Evolutionary conservation across 1,140 invertebrate species (phyloP).

Genomic region (Zophobas atratus): DNA sequence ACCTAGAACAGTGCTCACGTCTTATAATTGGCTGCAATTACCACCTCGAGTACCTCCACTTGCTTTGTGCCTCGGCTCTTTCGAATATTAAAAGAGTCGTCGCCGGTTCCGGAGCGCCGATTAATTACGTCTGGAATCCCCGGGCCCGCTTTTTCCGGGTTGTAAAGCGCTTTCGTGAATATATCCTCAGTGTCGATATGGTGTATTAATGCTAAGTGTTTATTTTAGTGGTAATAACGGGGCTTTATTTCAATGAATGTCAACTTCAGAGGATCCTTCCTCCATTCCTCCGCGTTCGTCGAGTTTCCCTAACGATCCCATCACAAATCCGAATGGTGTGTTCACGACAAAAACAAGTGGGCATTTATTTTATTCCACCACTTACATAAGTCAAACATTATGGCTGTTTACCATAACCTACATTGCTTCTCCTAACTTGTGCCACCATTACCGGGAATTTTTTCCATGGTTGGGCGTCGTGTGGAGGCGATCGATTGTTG

Average conservation of each 20-base stretch:
- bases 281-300: constrained; percentile 53
- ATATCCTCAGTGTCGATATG: constrained; percentile 36
- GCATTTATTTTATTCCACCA: constrained; percentile 40
- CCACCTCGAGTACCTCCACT: neutral
- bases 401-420: constrained; percentile 44
- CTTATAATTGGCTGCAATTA: constrained; percentile 3
- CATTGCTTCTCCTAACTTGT: neutral
- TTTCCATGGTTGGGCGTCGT: neutral
- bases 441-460: constrained; percentile 3
- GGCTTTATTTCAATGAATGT: constrained; percentile 60
- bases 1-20: too few species aligned
- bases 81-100: neutral
- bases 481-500: constrained; percentile 3
- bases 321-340: constrained; percentile 58
- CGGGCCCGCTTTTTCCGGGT: constrained; percentile 13
- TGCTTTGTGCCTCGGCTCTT: neutral
- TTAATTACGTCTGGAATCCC: neutral
- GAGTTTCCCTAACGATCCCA: constrained; percentile 51
- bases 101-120: constrained; percentile 10
- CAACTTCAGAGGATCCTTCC: constrained; percentile 54
- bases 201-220: constrained; percentile 54
- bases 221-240: constrained; percentile 55
- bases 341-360: constrained; percentile 58
- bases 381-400: constrained; percentile 46
- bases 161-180: constrained; percentile 37